Evolutionary conservation across 2,888 invertebrate genomes (phyloP).

Genomic region (Microplitis manilae): DNA sequence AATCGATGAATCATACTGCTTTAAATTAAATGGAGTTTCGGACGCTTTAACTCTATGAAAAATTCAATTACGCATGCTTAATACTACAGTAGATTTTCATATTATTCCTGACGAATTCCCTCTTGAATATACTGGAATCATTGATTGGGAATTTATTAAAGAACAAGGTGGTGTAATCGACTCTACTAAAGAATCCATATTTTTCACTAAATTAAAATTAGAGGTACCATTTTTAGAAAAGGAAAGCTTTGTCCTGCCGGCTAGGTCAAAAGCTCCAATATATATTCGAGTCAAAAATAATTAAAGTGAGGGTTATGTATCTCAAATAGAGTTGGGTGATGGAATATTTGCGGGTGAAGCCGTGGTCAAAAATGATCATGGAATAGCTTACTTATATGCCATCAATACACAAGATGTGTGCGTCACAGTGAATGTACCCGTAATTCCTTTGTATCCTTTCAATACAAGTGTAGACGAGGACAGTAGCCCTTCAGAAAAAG

Average conservation of each 20-base stretch:
- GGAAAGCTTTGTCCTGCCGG: background rate
- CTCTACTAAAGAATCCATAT: background rate
- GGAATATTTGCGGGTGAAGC: conserved; percentile 25
- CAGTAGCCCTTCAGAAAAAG: too few species aligned
- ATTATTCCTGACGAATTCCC: background rate
- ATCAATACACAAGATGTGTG: conserved; percentile 27
- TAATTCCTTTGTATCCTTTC: conserved; percentile 13
- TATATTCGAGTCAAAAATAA: background rate
- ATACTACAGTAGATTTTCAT: background rate
- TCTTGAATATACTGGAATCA: background rate
- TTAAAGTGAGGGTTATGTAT: conserved; percentile 23
- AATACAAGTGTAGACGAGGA: conserved; percentile 23
- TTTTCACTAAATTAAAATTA: background rate
- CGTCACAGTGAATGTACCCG: conserved; percentile 23
- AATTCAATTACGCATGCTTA: background rate
- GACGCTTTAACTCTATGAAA: too few species aligned
- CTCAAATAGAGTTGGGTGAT: conserved; percentile 15
- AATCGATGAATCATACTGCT: background rate
- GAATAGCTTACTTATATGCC: conserved; percentile 27
- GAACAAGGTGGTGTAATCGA: background rate
- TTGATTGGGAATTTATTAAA: background rate
- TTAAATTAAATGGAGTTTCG: background rate
- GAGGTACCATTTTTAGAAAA: background rate
- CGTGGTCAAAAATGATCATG: conserved; percentile 22
- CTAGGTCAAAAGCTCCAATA: background rate